Evolutionary conservation across 2,797 vertebrate species (phyloP).

Genomic region (Dromococcyx pavoninus): DNA sequence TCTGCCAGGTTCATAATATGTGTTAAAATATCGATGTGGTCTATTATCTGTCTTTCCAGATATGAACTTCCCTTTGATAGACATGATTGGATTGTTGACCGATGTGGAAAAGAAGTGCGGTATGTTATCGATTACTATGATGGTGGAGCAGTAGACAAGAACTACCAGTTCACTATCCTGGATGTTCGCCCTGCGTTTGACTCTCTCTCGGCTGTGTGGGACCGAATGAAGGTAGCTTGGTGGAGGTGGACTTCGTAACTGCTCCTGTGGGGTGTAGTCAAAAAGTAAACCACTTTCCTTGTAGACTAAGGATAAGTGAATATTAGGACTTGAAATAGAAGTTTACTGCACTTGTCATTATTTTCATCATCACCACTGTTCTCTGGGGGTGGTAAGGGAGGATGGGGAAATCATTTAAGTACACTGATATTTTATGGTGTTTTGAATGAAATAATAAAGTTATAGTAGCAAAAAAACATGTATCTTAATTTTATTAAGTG

Average conservation of each 20-base stretch:
- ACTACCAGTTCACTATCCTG: slow-evolving; percentile 92
- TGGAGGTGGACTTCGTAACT: slow-evolving; percentile 93
- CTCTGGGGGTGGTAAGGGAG: not conserved
- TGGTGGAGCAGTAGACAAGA: slow-evolving; percentile 83
- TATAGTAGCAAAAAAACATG: not conserved
- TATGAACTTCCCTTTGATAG: slow-evolving; percentile 96
- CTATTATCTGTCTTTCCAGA: slow-evolving; percentile 65
- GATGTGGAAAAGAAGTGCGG: slow-evolving; percentile 92
- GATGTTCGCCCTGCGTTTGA: slow-evolving; percentile 94
- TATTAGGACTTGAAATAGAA: not conserved
- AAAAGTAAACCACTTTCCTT: not conserved
- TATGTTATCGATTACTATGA: slow-evolving; percentile 98
- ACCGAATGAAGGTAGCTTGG: slow-evolving; percentile 94
- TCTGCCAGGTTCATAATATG: not conserved
- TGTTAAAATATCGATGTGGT: not conserved
- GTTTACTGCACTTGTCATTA: not conserved
- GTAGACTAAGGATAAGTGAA: not conserved
- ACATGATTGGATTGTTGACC: slow-evolving; percentile 94
- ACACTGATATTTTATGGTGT: not conserved
- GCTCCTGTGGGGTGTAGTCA: not conserved
- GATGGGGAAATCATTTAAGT: not conserved
- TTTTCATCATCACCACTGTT: not conserved
- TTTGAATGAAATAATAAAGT: slow-evolving; percentile 27
- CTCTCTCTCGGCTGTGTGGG: slow-evolving; percentile 90
- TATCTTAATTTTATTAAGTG: slow-evolving; percentile 21